Base-by-base conservation (phyloP, 2,113 vertebrate genomes). In the Hystrix cristata region DNA sequence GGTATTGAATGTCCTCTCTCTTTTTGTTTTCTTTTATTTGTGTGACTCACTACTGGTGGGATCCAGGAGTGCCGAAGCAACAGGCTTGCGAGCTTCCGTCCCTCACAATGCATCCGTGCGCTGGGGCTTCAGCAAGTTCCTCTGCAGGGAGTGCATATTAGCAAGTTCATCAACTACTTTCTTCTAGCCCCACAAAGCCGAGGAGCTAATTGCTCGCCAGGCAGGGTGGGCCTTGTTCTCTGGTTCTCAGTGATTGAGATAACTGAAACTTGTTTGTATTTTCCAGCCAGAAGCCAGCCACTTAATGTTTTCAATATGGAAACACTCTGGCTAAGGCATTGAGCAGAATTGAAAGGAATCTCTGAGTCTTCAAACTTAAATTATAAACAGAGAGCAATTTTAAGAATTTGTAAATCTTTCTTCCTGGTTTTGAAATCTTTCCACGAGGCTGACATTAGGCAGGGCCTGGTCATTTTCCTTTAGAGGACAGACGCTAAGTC, bases 281-380 rank as follows among this genome's bases (percentile, higher is more conserved):
- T 92, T 94, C 60, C 71, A 94, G 81, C 81, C 81, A 97, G 88
- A 95, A 94, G 65, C 71, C 80, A 88, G 84, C 87, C 23, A 57
- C 29, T 82, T 96, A 96, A 97, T 94, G 71, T n/a, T 94, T 97
- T 97, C 94, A 97, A 84, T 94, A 95, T 97, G 94, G 95, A 97
- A 96, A 46, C 76, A 95, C 78, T 95, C 62, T 76, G 64, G 93
- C 93, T 71, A 94, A 91, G 78, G 48, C 76, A 85, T 16, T 89
- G 91, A 96, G 55, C 78, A 83, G 82, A 95, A 90, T 91, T 81
- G 92, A 88, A 96, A 96, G 25, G 81, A 53, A n/a, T 59, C 81
- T 65, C 90, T 81, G 81, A 94, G 71, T 85, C 80, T 93, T 84
- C n/a, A 27, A 74, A 96, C 67, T 94, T 92, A n/a, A 95, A 88